These are phyloP conservation scores for Melanotaenia duboulayi DNA, from an alignment of 2,113 vertebrate genomes.

Conservation along the genomic window DNA sequence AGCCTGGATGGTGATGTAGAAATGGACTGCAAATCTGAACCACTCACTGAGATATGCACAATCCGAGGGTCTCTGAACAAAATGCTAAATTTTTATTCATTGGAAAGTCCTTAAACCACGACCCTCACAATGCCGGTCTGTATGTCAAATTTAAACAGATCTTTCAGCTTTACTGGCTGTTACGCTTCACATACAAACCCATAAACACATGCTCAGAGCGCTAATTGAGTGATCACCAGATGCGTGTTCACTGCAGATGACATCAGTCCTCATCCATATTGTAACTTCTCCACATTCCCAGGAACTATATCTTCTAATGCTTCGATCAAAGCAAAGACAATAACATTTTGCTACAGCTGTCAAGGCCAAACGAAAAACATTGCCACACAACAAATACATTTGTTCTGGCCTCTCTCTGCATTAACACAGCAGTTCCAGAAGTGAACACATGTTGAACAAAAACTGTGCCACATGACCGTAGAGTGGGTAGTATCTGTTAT, in stretches of 20 bases:
- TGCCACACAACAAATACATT: slow-evolving; percentile 11
- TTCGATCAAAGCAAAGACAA: slow-evolving; percentile 20
- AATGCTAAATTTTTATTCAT: not conserved
- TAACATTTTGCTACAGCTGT: slow-evolving; percentile 14
- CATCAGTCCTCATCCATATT: slow-evolving; percentile 27
- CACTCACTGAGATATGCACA: no score
- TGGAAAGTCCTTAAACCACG: not conserved
- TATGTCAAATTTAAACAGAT: slow-evolving; percentile 12
- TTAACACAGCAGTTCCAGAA: slow-evolving; percentile 4
- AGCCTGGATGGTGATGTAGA: no score
- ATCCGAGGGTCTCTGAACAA: no score
- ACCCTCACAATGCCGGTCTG: not conserved
- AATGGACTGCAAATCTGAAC: no score
- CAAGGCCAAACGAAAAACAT: not conserved
- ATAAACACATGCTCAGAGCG: not conserved
- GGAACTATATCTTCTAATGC: not conserved
- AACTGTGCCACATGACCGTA: slow-evolving; percentile 23
- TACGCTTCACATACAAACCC: slow-evolving; percentile 1
- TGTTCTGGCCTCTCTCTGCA: not conserved
- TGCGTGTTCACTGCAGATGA: slow-evolving; percentile 1
- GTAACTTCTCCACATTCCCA: not conserved
- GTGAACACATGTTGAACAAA: slow-evolving; percentile 41
- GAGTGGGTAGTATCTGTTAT: not conserved
- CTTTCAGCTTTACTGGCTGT: slow-evolving; percentile 6
- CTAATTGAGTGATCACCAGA: slow-evolving; percentile 10